phyloP scores from a whole-genome alignment of 2,888 invertebrate genomes.

The Smittia aterrima region DNA sequence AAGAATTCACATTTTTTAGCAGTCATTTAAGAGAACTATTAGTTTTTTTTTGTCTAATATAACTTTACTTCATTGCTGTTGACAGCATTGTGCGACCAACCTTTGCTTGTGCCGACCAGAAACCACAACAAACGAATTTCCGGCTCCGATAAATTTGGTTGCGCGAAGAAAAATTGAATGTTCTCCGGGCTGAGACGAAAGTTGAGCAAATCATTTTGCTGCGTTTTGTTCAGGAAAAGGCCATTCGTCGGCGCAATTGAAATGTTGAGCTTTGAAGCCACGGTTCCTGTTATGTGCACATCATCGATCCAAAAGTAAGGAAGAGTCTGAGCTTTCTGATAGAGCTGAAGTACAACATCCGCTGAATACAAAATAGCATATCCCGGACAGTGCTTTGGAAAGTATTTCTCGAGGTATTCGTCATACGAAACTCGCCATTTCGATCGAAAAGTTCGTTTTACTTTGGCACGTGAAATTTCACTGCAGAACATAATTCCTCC shows the following conservation, averaged over 20 bases:
- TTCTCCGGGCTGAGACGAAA: not conserved
- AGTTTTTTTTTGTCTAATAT: no score
- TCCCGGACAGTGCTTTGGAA: conserved; percentile 76
- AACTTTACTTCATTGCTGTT: no score
- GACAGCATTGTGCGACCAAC: no score
- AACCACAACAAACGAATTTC: conserved; percentile 22
- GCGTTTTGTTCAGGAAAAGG: conserved; percentile 48
- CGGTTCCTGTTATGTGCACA: conserved; percentile 71
- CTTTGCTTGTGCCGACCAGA: no score
- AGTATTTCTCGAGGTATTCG: conserved; percentile 64
- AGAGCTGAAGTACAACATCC: conserved; percentile 60
- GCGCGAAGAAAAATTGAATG: conserved; percentile 6
- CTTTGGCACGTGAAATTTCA: conserved; percentile 55
- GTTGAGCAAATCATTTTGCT: conserved; percentile 47
- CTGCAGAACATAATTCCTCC: conserved; percentile 62
- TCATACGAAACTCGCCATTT: conserved; percentile 73
- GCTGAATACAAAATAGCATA: conserved; percentile 67
- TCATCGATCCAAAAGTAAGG: conserved; percentile 84
- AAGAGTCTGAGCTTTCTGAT: conserved; percentile 60
- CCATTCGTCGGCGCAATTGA: conserved; percentile 54
- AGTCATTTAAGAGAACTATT: no score
- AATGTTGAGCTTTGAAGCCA: conserved; percentile 57
- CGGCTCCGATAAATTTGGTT: conserved; percentile 5
- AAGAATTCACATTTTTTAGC: no score
- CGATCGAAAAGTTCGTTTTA: conserved; percentile 63